Base-by-base conservation (phyloP, 2,113 vertebrate genomes). In the Halcyon malimbica region DNA sequence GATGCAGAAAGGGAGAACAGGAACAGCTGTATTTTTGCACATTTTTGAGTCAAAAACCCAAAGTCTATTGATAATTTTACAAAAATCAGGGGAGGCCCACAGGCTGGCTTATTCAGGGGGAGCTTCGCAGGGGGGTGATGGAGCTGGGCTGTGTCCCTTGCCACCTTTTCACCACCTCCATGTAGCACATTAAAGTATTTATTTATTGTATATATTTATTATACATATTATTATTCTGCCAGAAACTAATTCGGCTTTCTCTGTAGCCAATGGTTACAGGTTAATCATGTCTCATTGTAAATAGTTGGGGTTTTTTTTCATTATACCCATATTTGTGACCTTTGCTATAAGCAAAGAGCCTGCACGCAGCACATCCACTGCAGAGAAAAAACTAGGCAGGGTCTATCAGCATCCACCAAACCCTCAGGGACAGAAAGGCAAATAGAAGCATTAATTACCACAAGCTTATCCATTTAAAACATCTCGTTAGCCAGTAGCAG, bases 161-260 rank as follows among this genome's bases (percentile, higher is more conserved):
- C 28, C 54, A 25, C n/a, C 6, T 77, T 53, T 26, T 46, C 18
- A 18, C 16, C 64, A 13, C 31, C 29, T 29, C 24, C 28, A 13
- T 2, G 0, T 28, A 28, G 39, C 0, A 1, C 20, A 62, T 57
- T 65, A 21, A 6, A 24, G 2, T 16, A 8, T 59, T 35, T 82
- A 9, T 69, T 57, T 87, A 12, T 67, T 41, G 28, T 17, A 51
- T 5, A 0, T 20, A 5, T 56, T 57, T 54, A 31, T 42, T 26
- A n/a, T 7, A 13, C 3, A 4, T 9, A 8, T 26, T 16, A 59
- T 44, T 62, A 35, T 28, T 13, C 37, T 48, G 33, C 21, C 24
- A 56, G 53, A 65, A 73, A 54, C 13, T 1, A 80, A n/a, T 15
- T 82, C 65, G 44, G 31, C 35, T 80, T 62, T 71, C 63, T 62